These are phyloP conservation scores for Erpobdella octoculata DNA, from an alignment of 2,888 invertebrate genomes.

Conservation along the genomic window DNA sequence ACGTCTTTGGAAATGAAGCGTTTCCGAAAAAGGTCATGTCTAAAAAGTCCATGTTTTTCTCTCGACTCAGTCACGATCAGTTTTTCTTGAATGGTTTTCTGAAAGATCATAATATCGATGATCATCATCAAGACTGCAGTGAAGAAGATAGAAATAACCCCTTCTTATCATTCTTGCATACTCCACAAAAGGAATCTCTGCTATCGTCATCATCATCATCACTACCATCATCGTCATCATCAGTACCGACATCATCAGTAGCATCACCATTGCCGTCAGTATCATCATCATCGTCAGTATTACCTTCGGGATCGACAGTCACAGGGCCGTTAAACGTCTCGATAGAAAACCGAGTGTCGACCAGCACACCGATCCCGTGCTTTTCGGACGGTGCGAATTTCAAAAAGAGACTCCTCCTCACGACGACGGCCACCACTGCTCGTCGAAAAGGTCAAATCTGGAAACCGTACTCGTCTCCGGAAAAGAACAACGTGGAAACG, in stretches of 20 bases:
- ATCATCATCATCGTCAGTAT: neutral
- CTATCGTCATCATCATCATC: too few species aligned
- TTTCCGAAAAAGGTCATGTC: neutral
- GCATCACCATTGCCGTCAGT: neutral
- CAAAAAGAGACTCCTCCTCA: neutral
- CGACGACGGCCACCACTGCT: neutral
- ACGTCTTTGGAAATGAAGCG: neutral
- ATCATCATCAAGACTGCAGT: neutral
- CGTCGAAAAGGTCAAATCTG: neutral
- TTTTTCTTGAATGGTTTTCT: neutral
- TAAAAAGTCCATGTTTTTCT: neutral
- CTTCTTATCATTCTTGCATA: neutral
- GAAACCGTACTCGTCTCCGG: slow-evolving; percentile 2
- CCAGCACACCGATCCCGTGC: neutral
- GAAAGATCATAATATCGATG: neutral
- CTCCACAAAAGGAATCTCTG: too few species aligned
- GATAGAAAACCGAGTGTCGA: neutral
- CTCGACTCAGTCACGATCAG: neutral
- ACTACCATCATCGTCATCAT: neutral
- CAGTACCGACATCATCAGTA: neutral
- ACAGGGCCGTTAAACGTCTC: neutral
- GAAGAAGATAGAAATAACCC: neutral
- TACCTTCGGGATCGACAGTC: neutral
- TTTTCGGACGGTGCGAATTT: neutral
- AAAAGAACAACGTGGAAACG: neutral